Evolutionary conservation across 2,113 vertebrate genomes (phyloP), one percentile per base, ranked within the genome.

Genomic region (Edolisoma coerulescens): DNA sequence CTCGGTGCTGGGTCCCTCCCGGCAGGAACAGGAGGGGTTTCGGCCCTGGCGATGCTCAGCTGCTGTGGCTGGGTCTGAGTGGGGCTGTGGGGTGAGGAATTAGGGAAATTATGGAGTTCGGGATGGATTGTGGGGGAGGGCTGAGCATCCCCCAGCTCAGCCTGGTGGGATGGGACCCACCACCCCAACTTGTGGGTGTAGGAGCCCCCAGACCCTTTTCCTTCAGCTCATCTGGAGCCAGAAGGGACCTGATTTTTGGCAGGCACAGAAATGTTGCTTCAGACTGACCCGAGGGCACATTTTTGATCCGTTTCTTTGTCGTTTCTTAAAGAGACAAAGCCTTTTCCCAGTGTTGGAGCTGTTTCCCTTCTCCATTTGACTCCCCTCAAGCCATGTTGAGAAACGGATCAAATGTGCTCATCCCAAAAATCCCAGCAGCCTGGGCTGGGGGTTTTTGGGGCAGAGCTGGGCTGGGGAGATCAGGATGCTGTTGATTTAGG

Each of bases 241-340:
- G 73, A 32, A 65, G 68, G 76, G 81, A 56, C 86, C 69, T 35
- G 77, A 3, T 13, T 84, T 67, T 87, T 91, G 91, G 91, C 87
- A 5, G 59, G 26, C 17, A 35, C 8, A 3, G 64, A 57, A 50
- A 22, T 52, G 49, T 85, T 96, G 87, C 77, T 82, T 89, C 89
- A 95, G 73, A 53, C 74, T 92, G 86, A 90, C 88, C 85, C 1
- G 4, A 69, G 84, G 94, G 87, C 74, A 32, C 22, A 54, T 87
- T 91, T 81, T 95, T 93, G 44, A 26, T 68, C 8, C 0, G 2
- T 30, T 78, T 5, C 54, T 93, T 95, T 87, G 84, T 93, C 4
- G 4, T 15, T 37, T 32, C 87, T 90, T 92, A 88, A 85, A 93
- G 82, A 78, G 18, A 30, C 85, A 87, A 64, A 45, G 2, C 23